A percentile compares a stretch with the other conserved stretches of the same genome.
phyloP scores from a whole-genome alignment of 2,113 vertebrate species.

The Mus musculus region DNA sequence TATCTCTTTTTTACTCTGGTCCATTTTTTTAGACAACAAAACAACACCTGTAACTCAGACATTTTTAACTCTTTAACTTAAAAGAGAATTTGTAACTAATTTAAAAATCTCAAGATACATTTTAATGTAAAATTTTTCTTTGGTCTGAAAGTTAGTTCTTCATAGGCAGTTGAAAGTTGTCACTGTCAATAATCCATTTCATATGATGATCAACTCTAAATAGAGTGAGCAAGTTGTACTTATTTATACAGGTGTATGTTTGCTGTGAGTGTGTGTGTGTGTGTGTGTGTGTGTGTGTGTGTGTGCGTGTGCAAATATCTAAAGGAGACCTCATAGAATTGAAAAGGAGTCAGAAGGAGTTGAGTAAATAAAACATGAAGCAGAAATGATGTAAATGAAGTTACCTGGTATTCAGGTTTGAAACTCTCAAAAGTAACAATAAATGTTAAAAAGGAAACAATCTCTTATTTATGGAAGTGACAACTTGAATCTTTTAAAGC shows the following conservation, averaged over 20 bases:
- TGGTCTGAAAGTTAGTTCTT: slow-evolving; percentile 3
- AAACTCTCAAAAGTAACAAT: not conserved
- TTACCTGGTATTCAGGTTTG: not conserved
- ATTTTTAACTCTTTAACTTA: not conserved
- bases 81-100: slow-evolving; percentile 19
- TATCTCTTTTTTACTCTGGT: not conserved
- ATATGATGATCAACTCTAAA: not conserved
- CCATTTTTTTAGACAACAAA: not conserved
- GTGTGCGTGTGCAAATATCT: not conserved
- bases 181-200: not conserved
- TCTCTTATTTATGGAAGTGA: not conserved
- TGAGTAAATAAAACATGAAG: not conserved
- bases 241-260: not conserved
- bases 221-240: not conserved
- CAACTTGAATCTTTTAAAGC: not conserved
- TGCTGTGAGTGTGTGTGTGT: not conserved
- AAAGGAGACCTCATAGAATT: not conserved
- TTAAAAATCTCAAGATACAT: not conserved
- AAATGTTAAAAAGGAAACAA: not conserved
- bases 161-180: not conserved
- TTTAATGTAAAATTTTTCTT: not conserved
- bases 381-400: not conserved
- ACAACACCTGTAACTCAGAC: not conserved
- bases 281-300: not conserved
- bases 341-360: not conserved